These are phyloP conservation scores for Muscicapa comitata DNA, from an alignment of 2,797 vertebrate species.

Conservation along the genomic window DNA sequence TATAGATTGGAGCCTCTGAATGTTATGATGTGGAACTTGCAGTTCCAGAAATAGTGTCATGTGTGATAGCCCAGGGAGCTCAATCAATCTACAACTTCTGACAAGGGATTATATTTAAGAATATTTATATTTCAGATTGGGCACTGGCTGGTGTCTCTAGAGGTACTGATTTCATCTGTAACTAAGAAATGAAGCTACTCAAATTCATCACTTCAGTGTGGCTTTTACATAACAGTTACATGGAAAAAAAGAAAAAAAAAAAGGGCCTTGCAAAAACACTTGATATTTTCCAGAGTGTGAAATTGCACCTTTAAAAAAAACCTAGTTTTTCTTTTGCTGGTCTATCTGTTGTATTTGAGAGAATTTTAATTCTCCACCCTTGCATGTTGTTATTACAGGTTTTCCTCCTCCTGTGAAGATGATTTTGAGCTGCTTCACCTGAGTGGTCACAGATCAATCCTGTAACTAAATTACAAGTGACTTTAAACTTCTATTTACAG, in stretches of 20 bases:
- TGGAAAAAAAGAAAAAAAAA: not conserved
- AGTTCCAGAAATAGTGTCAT: not conserved
- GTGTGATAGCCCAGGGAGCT: too few species aligned
- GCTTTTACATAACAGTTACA: not conserved
- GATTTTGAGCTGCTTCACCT: not conserved
- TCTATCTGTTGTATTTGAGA: not conserved
- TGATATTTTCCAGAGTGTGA: not conserved
- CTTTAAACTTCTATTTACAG: not conserved
- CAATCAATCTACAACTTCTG: not conserved
- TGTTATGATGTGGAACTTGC: not conserved
- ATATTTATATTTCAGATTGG: not conserved
- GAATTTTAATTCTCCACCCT: not conserved
- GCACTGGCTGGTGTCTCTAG: not conserved
- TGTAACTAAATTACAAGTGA: not conserved
- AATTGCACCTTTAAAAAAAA: not conserved
- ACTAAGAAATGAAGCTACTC: not conserved
- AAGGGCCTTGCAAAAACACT: not conserved
- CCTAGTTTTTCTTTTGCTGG: rapidly evolving
- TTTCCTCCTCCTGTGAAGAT: not conserved
- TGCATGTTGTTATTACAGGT: not conserved
- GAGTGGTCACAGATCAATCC: not conserved
- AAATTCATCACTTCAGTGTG: not conserved
- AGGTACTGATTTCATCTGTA: not conserved
- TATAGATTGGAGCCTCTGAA: not conserved
- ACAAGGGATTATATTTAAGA: not conserved